A percentile compares a stretch with the other conserved stretches of the same genome.
Conservation (phyloP, 2,113 vertebrate genomes). For the Brachirus orientalis region DNA sequence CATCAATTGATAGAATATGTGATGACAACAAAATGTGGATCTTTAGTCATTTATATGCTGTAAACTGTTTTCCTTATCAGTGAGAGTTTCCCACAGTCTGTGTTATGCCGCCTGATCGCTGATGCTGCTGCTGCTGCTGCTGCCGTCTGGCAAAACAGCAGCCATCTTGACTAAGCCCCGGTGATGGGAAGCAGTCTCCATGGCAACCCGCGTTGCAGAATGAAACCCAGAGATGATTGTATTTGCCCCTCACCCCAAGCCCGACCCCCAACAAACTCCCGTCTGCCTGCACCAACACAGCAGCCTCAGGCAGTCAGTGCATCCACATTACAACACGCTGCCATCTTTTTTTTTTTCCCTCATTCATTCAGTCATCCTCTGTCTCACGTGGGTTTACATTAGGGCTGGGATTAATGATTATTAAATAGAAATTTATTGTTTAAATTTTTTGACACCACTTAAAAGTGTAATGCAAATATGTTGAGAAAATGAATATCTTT, state of each 20-base stretch:
- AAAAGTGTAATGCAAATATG: no score
- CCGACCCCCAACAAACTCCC: conserved; percentile 41
- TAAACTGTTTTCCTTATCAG: no score
- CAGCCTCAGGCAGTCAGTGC: conserved; percentile 2
- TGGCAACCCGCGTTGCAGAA: conserved; percentile 80
- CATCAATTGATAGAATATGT: no score
- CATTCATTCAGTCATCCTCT: no score
- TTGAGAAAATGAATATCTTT: no score
- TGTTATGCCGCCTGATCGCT: conserved; percentile 23
- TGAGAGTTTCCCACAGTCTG: neutral
- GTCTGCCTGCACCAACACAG: conserved; percentile 16
- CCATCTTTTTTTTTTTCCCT: neutral
- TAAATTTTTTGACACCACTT: no score
- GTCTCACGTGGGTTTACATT: neutral
- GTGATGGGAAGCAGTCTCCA: conserved; percentile 80
- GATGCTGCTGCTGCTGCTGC: conserved; percentile 36
- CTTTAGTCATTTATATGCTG: no score
- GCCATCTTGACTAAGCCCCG: conserved; percentile 76
- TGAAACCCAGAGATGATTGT: conserved; percentile 67
- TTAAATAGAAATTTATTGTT: no score
- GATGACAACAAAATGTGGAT: neutral
- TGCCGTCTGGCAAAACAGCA: conserved; percentile 54
- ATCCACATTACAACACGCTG: neutral
- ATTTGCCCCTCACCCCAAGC: conserved; percentile 57
- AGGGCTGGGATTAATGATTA: neutral